These are phyloP conservation scores for Torymus texanus DNA, from an alignment of 2,888 invertebrate species.

Conservation along the genomic window DNA sequence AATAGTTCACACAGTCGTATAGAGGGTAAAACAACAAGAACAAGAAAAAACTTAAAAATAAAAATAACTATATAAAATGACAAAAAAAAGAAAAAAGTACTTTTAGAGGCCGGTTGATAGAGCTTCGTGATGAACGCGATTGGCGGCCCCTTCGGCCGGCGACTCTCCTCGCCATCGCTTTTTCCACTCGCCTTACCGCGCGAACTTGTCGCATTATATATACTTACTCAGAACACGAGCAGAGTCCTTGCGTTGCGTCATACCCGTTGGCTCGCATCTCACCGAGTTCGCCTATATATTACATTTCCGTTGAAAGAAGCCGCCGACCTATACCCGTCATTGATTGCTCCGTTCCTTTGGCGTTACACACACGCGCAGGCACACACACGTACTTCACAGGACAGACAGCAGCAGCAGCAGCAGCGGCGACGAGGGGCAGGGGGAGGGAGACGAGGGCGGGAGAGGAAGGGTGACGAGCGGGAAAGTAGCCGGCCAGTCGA, in stretches of 20 bases:
- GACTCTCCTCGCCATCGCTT: constrained; percentile 22
- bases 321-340: no score
- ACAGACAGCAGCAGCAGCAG: background rate
- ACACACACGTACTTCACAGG: background rate
- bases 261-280: no score
- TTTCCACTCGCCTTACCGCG: constrained; percentile 21
- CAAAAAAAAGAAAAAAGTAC: constrained; percentile 58
- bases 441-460: constrained; percentile 32
- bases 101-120: constrained; percentile 61
- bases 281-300: no score
- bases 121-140: constrained; percentile 56
- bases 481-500: constrained; percentile 40
- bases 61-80: constrained; percentile 48
- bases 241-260: no score
- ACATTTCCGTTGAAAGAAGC: no score
- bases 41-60: constrained; percentile 41
- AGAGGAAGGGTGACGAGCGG: constrained; percentile 28
- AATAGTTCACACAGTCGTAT: constrained; percentile 56
- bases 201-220: background rate
- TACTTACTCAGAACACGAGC: no score
- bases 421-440: background rate
- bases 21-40: constrained; percentile 53
- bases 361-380: background rate
- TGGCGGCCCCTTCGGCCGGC: constrained; percentile 25
- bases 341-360: no score